Percentiles rank a stretch among this genome's conserved stretches.
Evolutionary conservation across 1,140 invertebrate genomes (phyloP).

Genomic region (Agrypnia vestita): DNA sequence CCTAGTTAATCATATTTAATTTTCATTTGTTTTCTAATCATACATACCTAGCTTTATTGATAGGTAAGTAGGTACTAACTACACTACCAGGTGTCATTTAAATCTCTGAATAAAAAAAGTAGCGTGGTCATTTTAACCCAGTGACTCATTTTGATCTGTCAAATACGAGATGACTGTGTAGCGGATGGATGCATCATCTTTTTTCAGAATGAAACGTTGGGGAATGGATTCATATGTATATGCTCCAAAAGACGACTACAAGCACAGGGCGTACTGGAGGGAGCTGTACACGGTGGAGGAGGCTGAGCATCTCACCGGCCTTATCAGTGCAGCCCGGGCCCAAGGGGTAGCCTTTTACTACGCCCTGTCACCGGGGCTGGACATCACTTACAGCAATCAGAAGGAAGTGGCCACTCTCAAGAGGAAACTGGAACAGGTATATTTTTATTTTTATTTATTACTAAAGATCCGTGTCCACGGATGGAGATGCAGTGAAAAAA

Average conservation of each 20-base stretch:
- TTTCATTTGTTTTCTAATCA: too few species aligned
- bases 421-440: slow-evolving; percentile 92
- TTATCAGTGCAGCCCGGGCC: slow-evolving; percentile 91
- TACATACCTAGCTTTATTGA: too few species aligned
- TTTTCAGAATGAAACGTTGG: slow-evolving; percentile 90
- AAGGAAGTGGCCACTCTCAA: slow-evolving; percentile 94
- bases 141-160: too few species aligned
- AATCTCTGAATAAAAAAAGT: too few species aligned
- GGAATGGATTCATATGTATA: slow-evolving; percentile 98
- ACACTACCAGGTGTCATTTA: too few species aligned
- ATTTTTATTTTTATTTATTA: too few species aligned
- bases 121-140: too few species aligned
- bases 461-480: too few species aligned
- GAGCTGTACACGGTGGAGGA: slow-evolving; percentile 98
- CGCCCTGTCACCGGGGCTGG: slow-evolving; percentile 97
- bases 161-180: too few species aligned
- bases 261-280: slow-evolving; percentile 96
- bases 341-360: slow-evolving; percentile 96
- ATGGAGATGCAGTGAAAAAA: too few species aligned
- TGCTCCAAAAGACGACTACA: slow-evolving; percentile 98
- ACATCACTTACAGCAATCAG: slow-evolving; percentile 95
- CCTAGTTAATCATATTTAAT: too few species aligned
- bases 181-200: not conserved
- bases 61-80: too few species aligned
- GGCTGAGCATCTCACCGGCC: slow-evolving; percentile 92